phyloP scores from a whole-genome alignment of 2,888 invertebrate genomes.

The Coleophora deauratella region DNA sequence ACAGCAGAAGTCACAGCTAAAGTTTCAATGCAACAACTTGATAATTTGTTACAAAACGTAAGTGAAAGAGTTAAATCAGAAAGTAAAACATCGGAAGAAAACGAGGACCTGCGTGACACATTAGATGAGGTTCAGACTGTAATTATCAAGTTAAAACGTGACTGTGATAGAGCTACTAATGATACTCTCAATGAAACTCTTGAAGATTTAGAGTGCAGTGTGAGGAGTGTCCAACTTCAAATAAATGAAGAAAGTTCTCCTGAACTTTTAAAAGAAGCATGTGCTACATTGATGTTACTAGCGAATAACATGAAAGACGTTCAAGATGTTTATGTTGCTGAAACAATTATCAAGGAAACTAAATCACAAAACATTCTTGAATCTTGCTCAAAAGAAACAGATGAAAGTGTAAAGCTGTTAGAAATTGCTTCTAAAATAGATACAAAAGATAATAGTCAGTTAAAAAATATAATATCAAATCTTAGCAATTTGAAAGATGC shows the following conservation, averaged over 20 bases:
- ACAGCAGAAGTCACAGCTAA: slow-evolving; percentile 17
- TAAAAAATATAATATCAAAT: slow-evolving; percentile 28
- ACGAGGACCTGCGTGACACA: slow-evolving; percentile 41
- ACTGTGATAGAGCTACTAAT: slow-evolving; percentile 45
- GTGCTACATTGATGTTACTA: slow-evolving; percentile 50
- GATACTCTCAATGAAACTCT: slow-evolving; percentile 63
- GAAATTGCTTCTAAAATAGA: slow-evolving; percentile 52
- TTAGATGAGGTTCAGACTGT: slow-evolving; percentile 65
- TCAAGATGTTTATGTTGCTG: slow-evolving; percentile 24
- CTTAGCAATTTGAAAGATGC: slow-evolving; percentile 35
- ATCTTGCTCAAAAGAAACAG: slow-evolving; percentile 39
- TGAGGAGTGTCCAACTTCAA: slow-evolving; percentile 64
- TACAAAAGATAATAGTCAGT: slow-evolving; percentile 25
- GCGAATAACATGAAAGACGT: slow-evolving; percentile 45
- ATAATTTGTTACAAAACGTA: slow-evolving; percentile 43
- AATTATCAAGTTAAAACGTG: slow-evolving; percentile 57
- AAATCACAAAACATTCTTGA: slow-evolving; percentile 27
- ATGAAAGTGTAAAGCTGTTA: slow-evolving; percentile 48
- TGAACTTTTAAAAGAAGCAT: slow-evolving; percentile 53
- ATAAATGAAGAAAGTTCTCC: slow-evolving; percentile 56
- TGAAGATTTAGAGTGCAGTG: slow-evolving; percentile 67
- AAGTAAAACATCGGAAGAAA: slow-evolving; percentile 29
- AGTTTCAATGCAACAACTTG: slow-evolving; percentile 38
- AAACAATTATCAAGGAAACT: slow-evolving; percentile 18
- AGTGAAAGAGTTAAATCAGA: slow-evolving; percentile 34